Evolutionary conservation across 2,797 vertebrate genomes (phyloP).

Genomic region (Cercopithecus diana): DNA sequence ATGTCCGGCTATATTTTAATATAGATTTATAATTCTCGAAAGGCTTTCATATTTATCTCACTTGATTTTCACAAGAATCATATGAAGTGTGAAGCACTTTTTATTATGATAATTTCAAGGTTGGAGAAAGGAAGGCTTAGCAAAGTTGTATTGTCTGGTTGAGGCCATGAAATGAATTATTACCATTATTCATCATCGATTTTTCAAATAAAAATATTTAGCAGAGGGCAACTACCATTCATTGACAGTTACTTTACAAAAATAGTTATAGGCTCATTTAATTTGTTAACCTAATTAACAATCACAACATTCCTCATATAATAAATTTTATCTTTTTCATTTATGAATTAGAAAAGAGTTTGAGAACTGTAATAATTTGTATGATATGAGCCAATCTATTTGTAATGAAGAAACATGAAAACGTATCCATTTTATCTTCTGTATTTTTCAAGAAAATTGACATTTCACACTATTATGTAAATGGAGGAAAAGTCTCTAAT

Average conservation of each 20-base stretch:
- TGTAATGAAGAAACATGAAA: background rate
- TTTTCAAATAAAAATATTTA: background rate
- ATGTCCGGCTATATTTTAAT: background rate
- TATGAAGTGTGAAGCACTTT: background rate
- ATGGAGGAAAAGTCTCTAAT: background rate
- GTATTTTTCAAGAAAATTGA: background rate
- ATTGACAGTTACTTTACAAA: background rate
- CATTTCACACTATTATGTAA: background rate
- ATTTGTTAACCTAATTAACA: background rate
- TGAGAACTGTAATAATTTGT: background rate
- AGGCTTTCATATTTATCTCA: background rate
- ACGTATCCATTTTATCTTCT: background rate
- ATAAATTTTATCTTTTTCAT: background rate
- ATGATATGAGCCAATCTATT: background rate
- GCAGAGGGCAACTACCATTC: background rate
- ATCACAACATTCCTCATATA: background rate
- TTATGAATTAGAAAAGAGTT: background rate
- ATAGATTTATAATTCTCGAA: background rate
- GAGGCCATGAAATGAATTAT: background rate
- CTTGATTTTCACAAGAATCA: background rate
- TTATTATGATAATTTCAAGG: background rate
- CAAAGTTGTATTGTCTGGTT: background rate
- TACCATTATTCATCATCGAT: background rate
- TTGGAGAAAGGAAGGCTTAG: background rate
- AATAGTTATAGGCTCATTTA: background rate